Conservation (phyloP, 2,113 vertebrate genomes). For the Gobio gobio region DNA sequence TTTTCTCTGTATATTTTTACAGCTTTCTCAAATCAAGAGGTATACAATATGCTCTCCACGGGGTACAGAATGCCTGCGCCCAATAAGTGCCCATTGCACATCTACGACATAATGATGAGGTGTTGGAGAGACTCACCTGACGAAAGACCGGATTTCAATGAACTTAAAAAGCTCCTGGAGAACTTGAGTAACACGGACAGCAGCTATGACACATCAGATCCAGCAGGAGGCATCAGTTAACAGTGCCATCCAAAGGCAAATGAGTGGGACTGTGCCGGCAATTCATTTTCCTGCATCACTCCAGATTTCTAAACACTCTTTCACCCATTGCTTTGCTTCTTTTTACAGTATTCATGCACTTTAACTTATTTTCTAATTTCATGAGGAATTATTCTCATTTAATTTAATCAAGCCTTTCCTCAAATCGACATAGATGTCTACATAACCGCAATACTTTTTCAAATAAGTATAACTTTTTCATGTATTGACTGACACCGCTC, state of each 20-base stretch:
- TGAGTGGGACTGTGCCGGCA: background rate
- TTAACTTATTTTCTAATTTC: background rate
- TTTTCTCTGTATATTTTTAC: slow-evolving; percentile 20
- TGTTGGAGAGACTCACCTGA: slow-evolving; percentile 73
- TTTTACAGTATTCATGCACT: background rate
- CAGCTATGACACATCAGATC: slow-evolving; percentile 50
- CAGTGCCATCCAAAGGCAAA: background rate
- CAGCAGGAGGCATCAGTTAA: background rate
- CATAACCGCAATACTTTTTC: no score
- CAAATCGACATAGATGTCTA: background rate
- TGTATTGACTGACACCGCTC: no score
- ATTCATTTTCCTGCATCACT: background rate
- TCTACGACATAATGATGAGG: slow-evolving; percentile 72
- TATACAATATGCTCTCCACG: slow-evolving; percentile 57
- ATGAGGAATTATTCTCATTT: background rate
- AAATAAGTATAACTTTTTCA: no score
- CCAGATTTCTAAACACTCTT: background rate
- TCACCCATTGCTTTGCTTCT: background rate
- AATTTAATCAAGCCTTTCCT: background rate
- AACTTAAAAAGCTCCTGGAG: slow-evolving; percentile 62
- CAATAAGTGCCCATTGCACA: slow-evolving; percentile 59
- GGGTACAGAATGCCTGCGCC: slow-evolving; percentile 79
- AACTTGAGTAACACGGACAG: slow-evolving; percentile 49
- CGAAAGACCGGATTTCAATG: slow-evolving; percentile 71
- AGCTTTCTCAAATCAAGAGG: slow-evolving; percentile 74